phyloP scores from a whole-genome alignment of 2,888 invertebrate genomes.

The Rutpela maculata region DNA sequence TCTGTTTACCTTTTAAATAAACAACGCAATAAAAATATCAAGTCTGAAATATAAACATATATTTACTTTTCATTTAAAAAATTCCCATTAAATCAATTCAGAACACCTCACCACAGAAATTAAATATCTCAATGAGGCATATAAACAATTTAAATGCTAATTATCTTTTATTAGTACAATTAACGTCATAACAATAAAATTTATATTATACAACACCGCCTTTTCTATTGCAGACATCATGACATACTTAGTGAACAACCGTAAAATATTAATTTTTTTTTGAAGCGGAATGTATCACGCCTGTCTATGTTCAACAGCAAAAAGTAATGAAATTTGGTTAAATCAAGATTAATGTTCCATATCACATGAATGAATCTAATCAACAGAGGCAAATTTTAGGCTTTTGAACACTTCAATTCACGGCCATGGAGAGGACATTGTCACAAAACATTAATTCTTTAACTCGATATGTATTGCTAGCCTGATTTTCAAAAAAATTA shows the following conservation, averaged over 20 bases:
- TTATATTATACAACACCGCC: conserved; percentile 6
- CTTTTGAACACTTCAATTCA: too few species aligned
- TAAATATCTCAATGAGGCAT: conserved; percentile 14
- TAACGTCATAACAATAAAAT: conserved; percentile 11
- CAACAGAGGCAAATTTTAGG: too few species aligned
- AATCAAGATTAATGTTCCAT: too few species aligned
- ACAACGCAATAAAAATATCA: conserved; percentile 13
- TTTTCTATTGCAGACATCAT: neutral
- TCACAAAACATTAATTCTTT: too few species aligned
- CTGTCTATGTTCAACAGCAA: neutral
- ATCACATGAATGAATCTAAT: too few species aligned
- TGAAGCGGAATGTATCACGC: neutral
- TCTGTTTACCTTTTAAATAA: neutral
- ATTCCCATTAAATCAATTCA: conserved; percentile 25
- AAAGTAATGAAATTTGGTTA: neutral
- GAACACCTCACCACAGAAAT: conserved; percentile 24
- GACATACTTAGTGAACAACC: conserved; percentile 19
- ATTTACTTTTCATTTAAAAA: conserved; percentile 19
- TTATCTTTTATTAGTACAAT: conserved; percentile 17
- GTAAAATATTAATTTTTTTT: neutral
- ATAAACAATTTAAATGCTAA: conserved; percentile 28
- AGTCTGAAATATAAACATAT: neutral
- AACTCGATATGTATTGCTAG: too few species aligned
- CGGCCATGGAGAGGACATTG: too few species aligned
- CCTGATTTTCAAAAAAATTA: too few species aligned